A percentile compares a stretch with the other conserved stretches of the same genome.
phyloP scores from a whole-genome alignment of 1,140 invertebrate species.

The Saxidomus purpurata region DNA sequence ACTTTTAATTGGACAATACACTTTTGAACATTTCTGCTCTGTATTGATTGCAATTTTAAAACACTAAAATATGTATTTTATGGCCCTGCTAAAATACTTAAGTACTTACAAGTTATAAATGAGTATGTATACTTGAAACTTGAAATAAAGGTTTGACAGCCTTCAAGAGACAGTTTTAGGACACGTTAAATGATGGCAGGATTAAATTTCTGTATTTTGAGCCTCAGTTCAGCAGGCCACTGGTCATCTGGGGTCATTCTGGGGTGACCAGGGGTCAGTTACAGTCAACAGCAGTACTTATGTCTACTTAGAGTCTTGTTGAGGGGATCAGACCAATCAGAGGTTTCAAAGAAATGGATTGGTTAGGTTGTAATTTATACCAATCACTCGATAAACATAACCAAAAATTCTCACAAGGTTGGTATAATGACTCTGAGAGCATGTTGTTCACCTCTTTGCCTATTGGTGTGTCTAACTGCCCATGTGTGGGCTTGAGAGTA shows the following conservation, averaged over 20 bases:
- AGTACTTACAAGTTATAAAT: neutral
- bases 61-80: neutral
- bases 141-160: neutral
- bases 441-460: no score
- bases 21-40: no score
- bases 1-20: neutral
- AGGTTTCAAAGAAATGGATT: neutral
- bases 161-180: neutral
- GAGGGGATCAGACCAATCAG: neutral
- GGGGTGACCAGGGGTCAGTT: conserved; percentile 27
- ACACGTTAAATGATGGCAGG: conserved; percentile 5
- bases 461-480: no score
- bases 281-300: conserved; percentile 18
- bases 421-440: no score
- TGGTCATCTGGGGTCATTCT: conserved; percentile 24
- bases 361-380: neutral
- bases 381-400: neutral
- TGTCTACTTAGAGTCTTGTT: neutral
- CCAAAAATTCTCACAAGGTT: no score
- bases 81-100: neutral
- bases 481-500: no score
- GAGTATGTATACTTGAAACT: neutral
- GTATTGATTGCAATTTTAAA: neutral
- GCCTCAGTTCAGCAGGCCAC: neutral
- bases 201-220: conserved; percentile 24